Evolutionary conservation across 2,888 invertebrate species (phyloP).

Genomic region (Ganaspis brasiliensis): DNA sequence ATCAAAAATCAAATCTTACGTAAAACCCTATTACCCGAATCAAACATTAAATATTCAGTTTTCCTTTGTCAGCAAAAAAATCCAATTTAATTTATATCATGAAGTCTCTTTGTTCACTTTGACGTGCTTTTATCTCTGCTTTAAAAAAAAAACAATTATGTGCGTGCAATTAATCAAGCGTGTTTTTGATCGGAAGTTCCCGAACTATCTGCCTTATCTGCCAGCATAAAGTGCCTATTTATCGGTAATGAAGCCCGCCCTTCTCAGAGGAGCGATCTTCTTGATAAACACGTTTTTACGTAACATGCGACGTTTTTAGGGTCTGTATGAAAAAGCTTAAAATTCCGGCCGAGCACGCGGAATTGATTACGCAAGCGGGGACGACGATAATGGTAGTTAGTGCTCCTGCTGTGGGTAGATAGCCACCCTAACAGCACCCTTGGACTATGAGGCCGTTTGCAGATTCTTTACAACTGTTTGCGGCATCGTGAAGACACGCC

Average conservation of each 20-base stretch:
- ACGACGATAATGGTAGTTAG: constrained; percentile 74
- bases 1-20: too few species aligned
- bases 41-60: too few species aligned
- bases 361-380: constrained; percentile 72
- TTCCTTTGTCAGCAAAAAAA: too few species aligned
- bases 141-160: constrained; percentile 6
- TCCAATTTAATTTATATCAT: not conserved
- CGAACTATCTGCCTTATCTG: constrained; percentile 31
- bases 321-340: constrained; percentile 50
- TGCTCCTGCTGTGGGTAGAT: constrained; percentile 72
- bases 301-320: constrained; percentile 10
- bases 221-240: constrained; percentile 19
- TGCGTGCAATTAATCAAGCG: constrained; percentile 6
- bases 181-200: not conserved
- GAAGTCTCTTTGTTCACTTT: not conserved
- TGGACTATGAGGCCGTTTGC: constrained; percentile 58
- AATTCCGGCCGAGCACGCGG: constrained; percentile 59
- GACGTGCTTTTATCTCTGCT: too few species aligned
- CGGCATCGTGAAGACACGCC: constrained; percentile 62
- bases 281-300: constrained; percentile 39
- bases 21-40: too few species aligned
- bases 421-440: constrained; percentile 52
- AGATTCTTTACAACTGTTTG: constrained; percentile 79
- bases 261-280: constrained; percentile 21
- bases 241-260: constrained; percentile 26